Evolutionary conservation across 2,797 vertebrate genomes (phyloP).

Genomic region (Rhynchonycteris naso): DNA sequence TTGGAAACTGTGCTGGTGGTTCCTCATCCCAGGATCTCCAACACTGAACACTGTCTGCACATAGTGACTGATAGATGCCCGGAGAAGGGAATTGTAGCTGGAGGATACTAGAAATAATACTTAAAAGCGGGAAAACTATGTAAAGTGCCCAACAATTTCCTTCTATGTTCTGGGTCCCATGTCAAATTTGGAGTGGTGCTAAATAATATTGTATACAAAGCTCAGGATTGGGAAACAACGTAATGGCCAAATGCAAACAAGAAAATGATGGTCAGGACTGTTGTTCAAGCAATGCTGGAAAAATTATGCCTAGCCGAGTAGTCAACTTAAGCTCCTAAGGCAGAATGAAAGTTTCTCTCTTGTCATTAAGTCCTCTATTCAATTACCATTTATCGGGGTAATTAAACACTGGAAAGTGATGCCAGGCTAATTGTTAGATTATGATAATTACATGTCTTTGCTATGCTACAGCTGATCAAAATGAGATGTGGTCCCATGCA

Average conservation of each 20-base stretch:
- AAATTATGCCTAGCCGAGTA: conserved; percentile 79
- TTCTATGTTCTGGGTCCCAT: conserved; percentile 63
- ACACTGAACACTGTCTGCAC: not conserved
- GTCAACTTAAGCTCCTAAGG: conserved; percentile 84
- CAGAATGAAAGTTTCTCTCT: conserved; percentile 86
- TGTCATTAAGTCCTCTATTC: conserved; percentile 88
- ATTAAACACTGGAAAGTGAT: conserved; percentile 94
- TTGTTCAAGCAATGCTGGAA: conserved; percentile 73
- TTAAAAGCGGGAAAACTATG: conserved; percentile 19
- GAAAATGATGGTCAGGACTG: conserved; percentile 73
- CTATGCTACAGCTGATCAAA: conserved; percentile 93
- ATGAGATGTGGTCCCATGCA: conserved; percentile 89
- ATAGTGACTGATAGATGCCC: not conserved
- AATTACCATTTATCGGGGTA: conserved; percentile 90
- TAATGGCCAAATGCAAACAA: conserved; percentile 60
- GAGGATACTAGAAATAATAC: conserved; percentile 18
- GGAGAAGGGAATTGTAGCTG: not conserved
- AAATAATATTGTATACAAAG: conserved; percentile 71
- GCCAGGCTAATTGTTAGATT: conserved; percentile 96
- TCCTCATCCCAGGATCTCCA: not conserved
- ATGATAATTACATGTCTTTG: conserved; percentile 95
- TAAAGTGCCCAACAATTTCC: conserved; percentile 29
- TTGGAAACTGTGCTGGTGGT: not conserved
- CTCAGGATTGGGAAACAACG: conserved; percentile 73
- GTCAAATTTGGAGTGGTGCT: conserved; percentile 60